Conservation (phyloP, 2,113 vertebrate genomes). For the Xiphorhynchus elegans region DNA sequence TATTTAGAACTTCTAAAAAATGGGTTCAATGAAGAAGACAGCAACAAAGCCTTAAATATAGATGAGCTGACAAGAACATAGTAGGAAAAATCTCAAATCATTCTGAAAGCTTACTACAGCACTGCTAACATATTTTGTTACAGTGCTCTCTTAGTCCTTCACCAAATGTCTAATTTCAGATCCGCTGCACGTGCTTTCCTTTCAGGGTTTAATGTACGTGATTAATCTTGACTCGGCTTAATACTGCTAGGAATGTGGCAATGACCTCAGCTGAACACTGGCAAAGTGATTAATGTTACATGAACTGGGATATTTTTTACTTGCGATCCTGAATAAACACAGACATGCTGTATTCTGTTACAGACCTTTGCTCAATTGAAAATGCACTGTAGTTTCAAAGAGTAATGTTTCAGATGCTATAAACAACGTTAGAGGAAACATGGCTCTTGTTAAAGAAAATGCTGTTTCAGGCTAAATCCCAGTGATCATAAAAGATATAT, state of each 20-base stretch:
- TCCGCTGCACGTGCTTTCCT: constrained; percentile 74
- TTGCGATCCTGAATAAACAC: constrained; percentile 77
- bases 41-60: background rate
- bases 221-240: constrained; percentile 83
- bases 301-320: constrained; percentile 73
- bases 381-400: constrained; percentile 75
- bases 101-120: constrained; percentile 49
- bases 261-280: constrained; percentile 80
- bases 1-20: constrained; percentile 33
- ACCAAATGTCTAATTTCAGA: constrained; percentile 77
- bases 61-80: background rate
- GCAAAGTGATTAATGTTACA: constrained; percentile 83
- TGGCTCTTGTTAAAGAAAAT: constrained; percentile 81
- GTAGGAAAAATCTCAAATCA: background rate
- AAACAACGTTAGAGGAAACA: constrained; percentile 79
- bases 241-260: constrained; percentile 81
- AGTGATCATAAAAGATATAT: constrained; percentile 82
- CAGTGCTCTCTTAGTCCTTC: constrained; percentile 63
- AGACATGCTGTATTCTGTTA: constrained; percentile 78
- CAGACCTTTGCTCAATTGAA: constrained; percentile 80
- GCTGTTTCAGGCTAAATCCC: constrained; percentile 82
- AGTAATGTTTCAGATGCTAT: constrained; percentile 78
- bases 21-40: background rate
- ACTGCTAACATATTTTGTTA: constrained; percentile 61
- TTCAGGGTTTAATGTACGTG: constrained; percentile 77